phyloP scores from a whole-genome alignment of 2,113 vertebrate genomes.

The Leptosomus discolor region DNA sequence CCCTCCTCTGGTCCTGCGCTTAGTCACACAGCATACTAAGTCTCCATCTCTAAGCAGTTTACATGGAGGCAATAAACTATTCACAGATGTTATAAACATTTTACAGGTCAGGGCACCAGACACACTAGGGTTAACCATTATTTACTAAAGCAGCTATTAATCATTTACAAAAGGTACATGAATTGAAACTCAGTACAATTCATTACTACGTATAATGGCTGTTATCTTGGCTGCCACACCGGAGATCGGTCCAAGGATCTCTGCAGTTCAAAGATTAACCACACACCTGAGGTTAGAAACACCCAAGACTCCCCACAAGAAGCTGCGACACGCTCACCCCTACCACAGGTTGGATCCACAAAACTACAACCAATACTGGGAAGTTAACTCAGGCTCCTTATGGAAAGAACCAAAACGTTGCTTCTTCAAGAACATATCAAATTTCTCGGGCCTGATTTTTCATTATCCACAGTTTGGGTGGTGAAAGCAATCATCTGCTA shows the following conservation, averaged over 20 bases:
- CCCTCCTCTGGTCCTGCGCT: background rate
- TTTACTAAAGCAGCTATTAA: slow-evolving; percentile 12
- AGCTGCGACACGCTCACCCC: background rate
- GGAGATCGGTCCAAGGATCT: background rate
- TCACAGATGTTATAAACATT: slow-evolving; percentile 4
- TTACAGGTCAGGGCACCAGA: background rate
- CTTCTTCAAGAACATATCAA: background rate
- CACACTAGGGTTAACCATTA: background rate
- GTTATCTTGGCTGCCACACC: background rate
- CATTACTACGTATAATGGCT: background rate
- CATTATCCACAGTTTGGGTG: background rate
- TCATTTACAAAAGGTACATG: background rate
- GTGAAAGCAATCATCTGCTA: background rate
- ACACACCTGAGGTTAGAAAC: background rate
- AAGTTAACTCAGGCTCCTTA: background rate
- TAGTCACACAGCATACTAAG: background rate
- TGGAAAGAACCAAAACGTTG: background rate
- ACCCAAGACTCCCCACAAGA: background rate
- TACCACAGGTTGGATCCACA: background rate
- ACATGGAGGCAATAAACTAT: slow-evolving; percentile 14
- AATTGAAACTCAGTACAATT: background rate
- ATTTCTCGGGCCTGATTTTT: background rate
- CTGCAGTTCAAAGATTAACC: background rate
- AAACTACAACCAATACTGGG: background rate
- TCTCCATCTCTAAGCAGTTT: background rate